Percentiles rank a stretch among this genome's conserved stretches.
phyloP scores from a whole-genome alignment of 2,113 vertebrate species.

The Pseudolaguvia tuberculata region DNA sequence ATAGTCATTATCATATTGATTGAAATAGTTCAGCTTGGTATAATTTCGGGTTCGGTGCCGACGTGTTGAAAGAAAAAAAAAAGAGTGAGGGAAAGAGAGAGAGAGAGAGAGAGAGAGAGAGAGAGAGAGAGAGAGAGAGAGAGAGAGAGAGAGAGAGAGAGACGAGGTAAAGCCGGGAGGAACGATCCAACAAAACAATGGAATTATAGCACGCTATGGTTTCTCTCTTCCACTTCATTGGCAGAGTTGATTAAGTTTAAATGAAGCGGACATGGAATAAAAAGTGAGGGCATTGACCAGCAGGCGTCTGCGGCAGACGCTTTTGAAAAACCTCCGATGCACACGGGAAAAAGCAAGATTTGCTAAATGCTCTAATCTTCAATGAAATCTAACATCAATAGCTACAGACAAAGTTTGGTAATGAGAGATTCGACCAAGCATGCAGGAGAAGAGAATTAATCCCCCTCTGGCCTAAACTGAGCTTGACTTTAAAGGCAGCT shows the following conservation, averaged over 20 bases:
- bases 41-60: conserved; percentile 89
- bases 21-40: conserved; percentile 94
- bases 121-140: conserved; percentile 69
- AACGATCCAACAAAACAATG: conserved; percentile 88
- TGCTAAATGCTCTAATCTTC: conserved; percentile 99
- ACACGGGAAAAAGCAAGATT: conserved; percentile 95
- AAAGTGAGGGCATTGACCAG: conserved; percentile 98
- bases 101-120: conserved; percentile 82
- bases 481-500: conserved; percentile 99
- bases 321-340: conserved; percentile 88
- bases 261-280: conserved; percentile 99
- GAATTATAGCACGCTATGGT: conserved; percentile 90
- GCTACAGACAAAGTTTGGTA: conserved; percentile 99
- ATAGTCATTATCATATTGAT: conserved; percentile 99
- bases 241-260: conserved; percentile 99
- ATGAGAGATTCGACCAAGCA: conserved; percentile 99
- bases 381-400: conserved; percentile 99
- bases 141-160: conserved; percentile 83
- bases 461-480: conserved; percentile 96
- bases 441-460: conserved; percentile 96
- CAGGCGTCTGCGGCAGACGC: conserved; percentile 73
- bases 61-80: conserved; percentile 78
- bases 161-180: conserved; percentile 81
- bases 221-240: conserved; percentile 99
- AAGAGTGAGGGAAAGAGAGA: too few species aligned